Evolutionary conservation across 2,797 vertebrate species (phyloP).

Genomic region (Hoplostethus atlanticus): DNA sequence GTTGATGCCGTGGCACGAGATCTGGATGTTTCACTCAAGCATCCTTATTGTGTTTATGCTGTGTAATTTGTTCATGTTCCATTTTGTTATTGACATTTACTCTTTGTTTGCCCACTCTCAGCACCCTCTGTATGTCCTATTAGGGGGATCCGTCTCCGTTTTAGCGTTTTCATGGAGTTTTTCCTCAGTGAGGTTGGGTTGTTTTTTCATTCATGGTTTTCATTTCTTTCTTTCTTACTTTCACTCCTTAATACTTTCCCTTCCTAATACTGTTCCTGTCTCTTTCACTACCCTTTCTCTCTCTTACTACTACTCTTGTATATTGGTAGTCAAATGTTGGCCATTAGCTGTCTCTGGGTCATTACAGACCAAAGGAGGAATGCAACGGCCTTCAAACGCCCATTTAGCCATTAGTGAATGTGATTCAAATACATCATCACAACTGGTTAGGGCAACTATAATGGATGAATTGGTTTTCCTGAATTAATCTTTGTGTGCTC

Average conservation of each 20-base stretch:
- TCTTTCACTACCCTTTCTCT: background rate
- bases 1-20: too few relatives aligned
- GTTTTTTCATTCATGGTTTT: background rate
- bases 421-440: slow-evolving; percentile 16
- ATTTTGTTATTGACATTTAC: too few relatives aligned
- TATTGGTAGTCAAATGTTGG: slow-evolving; percentile 36
- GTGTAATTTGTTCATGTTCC: too few relatives aligned
- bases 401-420: slow-evolving; percentile 20
- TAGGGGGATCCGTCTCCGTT: too few relatives aligned
- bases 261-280: background rate
- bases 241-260: background rate
- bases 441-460: background rate
- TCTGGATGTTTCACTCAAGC: too few relatives aligned
- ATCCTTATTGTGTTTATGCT: too few relatives aligned
- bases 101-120: too few relatives aligned
- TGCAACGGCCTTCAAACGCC: slow-evolving; percentile 41
- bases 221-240: slow-evolving; percentile 3
- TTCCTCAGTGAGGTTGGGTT: background rate
- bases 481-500: background rate
- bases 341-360: slow-evolving; percentile 32
- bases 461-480: background rate
- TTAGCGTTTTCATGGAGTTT: too few relatives aligned
- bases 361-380: slow-evolving; percentile 37
- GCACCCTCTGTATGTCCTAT: too few relatives aligned
- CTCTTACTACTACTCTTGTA: slow-evolving; percentile 11